phyloP scores from a whole-genome alignment of 2,888 invertebrate genomes.

The Drosophila melanocephala region DNA sequence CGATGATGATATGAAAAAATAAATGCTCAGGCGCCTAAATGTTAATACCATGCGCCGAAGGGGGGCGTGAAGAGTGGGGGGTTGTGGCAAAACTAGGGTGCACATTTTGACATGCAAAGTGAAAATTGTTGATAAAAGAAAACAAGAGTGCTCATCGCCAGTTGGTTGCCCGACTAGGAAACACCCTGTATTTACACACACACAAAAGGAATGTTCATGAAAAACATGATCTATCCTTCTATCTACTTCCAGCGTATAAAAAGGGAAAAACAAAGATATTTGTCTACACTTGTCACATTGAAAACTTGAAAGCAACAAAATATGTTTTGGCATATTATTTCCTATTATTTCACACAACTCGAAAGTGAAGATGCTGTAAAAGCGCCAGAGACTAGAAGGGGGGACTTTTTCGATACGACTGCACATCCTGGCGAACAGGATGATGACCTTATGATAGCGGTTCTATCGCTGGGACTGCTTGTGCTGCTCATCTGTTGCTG shows the following conservation, averaged over 20 bases:
- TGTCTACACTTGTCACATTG: constrained; percentile 13
- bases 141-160: constrained; percentile 18
- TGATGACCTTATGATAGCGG: constrained; percentile 1
- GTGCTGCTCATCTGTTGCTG: constrained; percentile 38
- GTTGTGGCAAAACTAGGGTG: neutral
- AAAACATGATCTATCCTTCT: neutral
- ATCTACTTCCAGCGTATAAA: neutral
- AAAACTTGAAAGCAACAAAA: constrained; percentile 1
- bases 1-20: constrained; percentile 39
- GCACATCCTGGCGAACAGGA: constrained; percentile 19
- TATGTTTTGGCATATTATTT: neutral
- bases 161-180: too few species aligned
- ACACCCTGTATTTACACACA: neutral
- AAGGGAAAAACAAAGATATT: constrained; percentile 19
- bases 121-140: constrained; percentile 54
- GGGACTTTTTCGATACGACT: constrained; percentile 1
- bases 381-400: neutral
- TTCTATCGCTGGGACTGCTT: constrained; percentile 25
- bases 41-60: constrained; percentile 17
- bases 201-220: neutral
- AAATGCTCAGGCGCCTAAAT: constrained; percentile 55
- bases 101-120: constrained; percentile 59
- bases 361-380: neutral
- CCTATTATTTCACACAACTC: neutral
- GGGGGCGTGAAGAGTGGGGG: neutral